phyloP scores from a whole-genome alignment of 1,140 invertebrate genomes.

The Philopotamus ludificatus region DNA sequence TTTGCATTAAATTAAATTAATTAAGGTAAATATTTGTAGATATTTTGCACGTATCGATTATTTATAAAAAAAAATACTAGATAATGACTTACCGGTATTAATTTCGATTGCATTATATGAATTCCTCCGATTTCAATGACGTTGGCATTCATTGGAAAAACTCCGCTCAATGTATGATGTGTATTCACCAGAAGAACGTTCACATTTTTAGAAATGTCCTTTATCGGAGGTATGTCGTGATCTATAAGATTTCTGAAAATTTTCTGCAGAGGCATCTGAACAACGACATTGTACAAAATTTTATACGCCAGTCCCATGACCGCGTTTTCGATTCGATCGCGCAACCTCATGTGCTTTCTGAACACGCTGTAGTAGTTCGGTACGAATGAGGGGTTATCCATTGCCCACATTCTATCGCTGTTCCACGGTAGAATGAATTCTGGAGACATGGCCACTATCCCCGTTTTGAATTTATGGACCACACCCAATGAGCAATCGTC shows the following conservation, averaged over 20 bases:
- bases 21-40: no score
- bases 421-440: slow-evolving; percentile 63
- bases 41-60: no score
- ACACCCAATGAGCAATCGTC: slow-evolving; percentile 62
- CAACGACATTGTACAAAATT: slow-evolving; percentile 53
- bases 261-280: slow-evolving; percentile 56
- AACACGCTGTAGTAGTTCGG: slow-evolving; percentile 54
- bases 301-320: slow-evolving; percentile 52
- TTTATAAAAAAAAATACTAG: background rate
- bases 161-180: slow-evolving; percentile 48
- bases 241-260: slow-evolving; percentile 59
- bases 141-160: background rate
- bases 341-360: slow-evolving; percentile 56
- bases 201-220: slow-evolving; percentile 57
- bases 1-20: no score
- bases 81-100: background rate
- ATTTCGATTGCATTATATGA: background rate
- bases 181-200: slow-evolving; percentile 62
- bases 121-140: background rate
- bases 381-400: slow-evolving; percentile 58
- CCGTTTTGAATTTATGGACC: slow-evolving; percentile 57
- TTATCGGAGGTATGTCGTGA: slow-evolving; percentile 55
- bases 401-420: slow-evolving; percentile 57
- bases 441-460: slow-evolving; percentile 59
- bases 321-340: slow-evolving; percentile 57